phyloP scores from a whole-genome alignment of 2,888 invertebrate genomes.

The Creontiades dilutus region DNA sequence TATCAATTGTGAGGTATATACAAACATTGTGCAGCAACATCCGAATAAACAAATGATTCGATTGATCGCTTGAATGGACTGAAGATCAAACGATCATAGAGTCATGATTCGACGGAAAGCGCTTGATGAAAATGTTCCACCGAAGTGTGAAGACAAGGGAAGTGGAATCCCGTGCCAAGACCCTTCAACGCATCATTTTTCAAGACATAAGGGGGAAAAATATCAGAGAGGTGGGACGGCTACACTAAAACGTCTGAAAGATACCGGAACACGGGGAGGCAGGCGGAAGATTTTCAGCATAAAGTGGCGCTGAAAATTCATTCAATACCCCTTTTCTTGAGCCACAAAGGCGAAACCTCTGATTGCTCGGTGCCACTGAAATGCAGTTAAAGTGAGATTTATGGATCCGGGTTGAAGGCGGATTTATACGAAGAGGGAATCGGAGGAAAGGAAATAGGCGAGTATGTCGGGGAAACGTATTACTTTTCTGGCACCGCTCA shows the following conservation, averaged over 20 bases:
- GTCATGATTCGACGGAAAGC: constrained; percentile 2
- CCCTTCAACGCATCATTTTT: constrained; percentile 22
- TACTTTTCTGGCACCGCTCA: not conserved
- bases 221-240: not conserved
- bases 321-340: constrained; percentile 13
- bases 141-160: not conserved
- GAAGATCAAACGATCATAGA: not conserved
- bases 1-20: no score
- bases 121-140: constrained; percentile 18
- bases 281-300: not conserved
- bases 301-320: constrained; percentile 9
- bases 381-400: constrained; percentile 51
- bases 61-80: not conserved
- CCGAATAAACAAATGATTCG: not conserved
- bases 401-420: constrained; percentile 2
- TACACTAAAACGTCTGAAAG: not conserved
- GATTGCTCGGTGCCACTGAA: constrained; percentile 26
- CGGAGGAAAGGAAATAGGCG: not conserved
- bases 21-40: no score
- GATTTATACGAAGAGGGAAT: constrained; percentile 1
- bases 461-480: not conserved
- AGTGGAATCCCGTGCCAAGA: constrained; percentile 17
- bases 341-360: constrained; percentile 33
- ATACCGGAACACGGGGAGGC: not conserved
- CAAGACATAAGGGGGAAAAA: not conserved